These are phyloP conservation scores for Brienomyrus longianalis DNA, from an alignment of 2,113 vertebrate species.

Conservation along the genomic window DNA sequence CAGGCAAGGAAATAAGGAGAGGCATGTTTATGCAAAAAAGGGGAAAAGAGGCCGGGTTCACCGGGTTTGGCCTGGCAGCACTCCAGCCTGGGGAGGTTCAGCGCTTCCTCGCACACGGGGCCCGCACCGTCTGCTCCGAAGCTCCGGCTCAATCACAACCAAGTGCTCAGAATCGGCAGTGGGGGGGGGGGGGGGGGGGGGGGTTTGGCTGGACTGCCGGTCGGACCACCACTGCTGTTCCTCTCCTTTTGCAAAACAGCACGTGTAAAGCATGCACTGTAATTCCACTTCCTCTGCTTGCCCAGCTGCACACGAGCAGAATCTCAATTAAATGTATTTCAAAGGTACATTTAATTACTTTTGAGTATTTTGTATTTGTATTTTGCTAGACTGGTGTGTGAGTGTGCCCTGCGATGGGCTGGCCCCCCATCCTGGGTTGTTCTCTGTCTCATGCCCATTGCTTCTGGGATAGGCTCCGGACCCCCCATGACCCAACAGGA, in stretches of 20 bases:
- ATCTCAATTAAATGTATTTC: not conserved
- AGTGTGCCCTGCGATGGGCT: no score
- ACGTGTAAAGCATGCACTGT: not conserved
- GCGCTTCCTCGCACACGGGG: not conserved
- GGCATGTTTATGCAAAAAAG: not conserved
- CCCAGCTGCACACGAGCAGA: not conserved
- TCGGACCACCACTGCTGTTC: not conserved
- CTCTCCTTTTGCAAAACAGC: not conserved
- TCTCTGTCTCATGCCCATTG: no score
- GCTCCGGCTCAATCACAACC: not conserved
- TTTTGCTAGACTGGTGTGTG: no score
- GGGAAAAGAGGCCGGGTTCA: not conserved
- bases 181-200: not conserved
- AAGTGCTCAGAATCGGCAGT: not conserved
- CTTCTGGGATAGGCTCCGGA: no score
- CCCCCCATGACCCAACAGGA: no score
- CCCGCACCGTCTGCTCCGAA: not conserved
- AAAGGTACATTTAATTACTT: not conserved
- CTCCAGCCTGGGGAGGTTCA: not conserved
- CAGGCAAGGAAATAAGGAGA: conserved; percentile 9
- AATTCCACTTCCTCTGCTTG: not conserved
- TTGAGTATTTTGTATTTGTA: not conserved
- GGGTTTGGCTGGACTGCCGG: no score
- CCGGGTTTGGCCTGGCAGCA: conserved; percentile 9
- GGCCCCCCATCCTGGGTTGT: no score